Conservation (phyloP, 2,888 invertebrate genomes). For the Barypeithes pellucidus region DNA sequence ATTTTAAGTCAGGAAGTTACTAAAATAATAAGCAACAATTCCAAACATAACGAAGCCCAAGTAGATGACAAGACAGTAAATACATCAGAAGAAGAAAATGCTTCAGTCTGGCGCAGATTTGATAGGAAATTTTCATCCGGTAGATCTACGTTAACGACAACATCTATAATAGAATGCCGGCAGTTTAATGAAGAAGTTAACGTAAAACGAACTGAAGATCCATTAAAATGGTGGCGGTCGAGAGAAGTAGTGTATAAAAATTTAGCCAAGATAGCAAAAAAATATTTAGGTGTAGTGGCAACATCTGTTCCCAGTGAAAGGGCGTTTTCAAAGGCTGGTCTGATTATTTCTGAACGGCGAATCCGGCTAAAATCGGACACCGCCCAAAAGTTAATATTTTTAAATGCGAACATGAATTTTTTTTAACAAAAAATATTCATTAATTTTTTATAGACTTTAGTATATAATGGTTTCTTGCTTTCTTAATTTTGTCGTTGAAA, state of each 20-base stretch:
- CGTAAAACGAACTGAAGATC: constrained; percentile 43
- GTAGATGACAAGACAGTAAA: neutral
- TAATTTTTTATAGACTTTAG: no score
- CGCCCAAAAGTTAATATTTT: constrained; percentile 18
- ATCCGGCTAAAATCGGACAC: constrained; percentile 4
- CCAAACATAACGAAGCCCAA: neutral
- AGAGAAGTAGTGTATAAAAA: constrained; percentile 35
- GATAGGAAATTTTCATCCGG: constrained; percentile 28
- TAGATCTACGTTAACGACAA: neutral
- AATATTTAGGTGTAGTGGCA: constrained; percentile 34
- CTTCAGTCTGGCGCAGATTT: constrained; percentile 47
- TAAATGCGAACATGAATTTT: constrained; percentile 10
- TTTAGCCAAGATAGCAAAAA: constrained; percentile 36
- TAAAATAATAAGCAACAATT: constrained; percentile 26
- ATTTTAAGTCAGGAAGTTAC: constrained; percentile 23
- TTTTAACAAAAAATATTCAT: no score
- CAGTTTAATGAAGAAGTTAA: constrained; percentile 41
- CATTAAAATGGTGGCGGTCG: constrained; percentile 32
- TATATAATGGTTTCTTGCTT: no score
- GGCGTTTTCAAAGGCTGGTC: constrained; percentile 33
- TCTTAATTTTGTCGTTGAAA: no score
- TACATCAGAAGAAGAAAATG: constrained; percentile 18
- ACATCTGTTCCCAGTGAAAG: constrained; percentile 31
- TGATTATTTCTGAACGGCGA: constrained; percentile 3
- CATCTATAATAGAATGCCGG: constrained; percentile 38